Base-by-base conservation (phyloP, 2,888 invertebrate species). In the Conchocele bisecta region DNA sequence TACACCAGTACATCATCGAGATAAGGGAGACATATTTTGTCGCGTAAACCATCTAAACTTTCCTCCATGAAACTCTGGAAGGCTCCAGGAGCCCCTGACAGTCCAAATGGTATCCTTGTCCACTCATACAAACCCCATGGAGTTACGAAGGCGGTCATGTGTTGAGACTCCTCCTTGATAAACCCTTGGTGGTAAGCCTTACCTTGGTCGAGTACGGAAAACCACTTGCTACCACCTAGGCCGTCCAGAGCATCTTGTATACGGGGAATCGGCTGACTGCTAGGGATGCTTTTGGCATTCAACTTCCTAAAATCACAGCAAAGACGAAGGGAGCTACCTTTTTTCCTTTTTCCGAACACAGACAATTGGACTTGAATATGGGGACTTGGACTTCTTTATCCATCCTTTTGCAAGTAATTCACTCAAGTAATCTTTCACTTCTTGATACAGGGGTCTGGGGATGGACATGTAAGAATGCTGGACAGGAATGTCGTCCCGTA, bases 101-200 rank as follows among this genome's bases (percentile, higher is more conserved):
- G 44, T 3, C 71, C 75, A 63, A 69, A 75, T 9, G 75, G 70
- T 20, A 76, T 70, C n/a, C 67, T 22, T n/a, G 33, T 13, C 78
- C 75, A 78, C 46, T 73, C 75, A 65, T 53, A 66, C 2, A 76
- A 51, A 17, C 73, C 72, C 61, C 71, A 73, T 13, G 76, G 74
- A n/a, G 74, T 76, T 3, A 65, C 41, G 50, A 78, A 80, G 11
- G 75, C 75, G 11, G 80, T 78, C 5, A 35, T 58, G 2, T 33
- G 60, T 35, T 50, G 35, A 31, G 59, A 69, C 11, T 66, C 61
- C 33, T 66, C 63, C 13, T 57, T 41, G 11, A 80, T 54, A 22
- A 80, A 69, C 2, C 77, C 77, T 44, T 80, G 75, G 48, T 77
- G 77, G n/a, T 80, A 75, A 2, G 77, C 75, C 39, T 78, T 75